These are phyloP conservation scores for Pangasianodon gigas DNA, from an alignment of 2,113 vertebrate genomes.

Conservation along the genomic window DNA sequence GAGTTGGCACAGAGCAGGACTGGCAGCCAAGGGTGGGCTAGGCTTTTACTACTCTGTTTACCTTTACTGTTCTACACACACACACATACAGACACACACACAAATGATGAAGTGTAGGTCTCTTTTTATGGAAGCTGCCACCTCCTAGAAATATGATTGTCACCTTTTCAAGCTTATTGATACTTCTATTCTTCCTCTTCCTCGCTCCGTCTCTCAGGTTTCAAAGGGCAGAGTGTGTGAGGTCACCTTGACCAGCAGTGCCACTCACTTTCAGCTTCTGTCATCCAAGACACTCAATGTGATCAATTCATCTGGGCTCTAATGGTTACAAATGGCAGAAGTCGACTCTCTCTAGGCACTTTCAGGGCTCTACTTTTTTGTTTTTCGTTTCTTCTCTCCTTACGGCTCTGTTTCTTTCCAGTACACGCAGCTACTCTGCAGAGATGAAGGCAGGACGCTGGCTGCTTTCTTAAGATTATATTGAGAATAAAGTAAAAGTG, in stretches of 20 bases:
- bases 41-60: constrained; percentile 64
- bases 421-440: not conserved
- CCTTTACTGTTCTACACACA: constrained; percentile 36
- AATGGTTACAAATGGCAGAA: constrained; percentile 61
- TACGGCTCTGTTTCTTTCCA: constrained; percentile 27
- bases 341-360: constrained; percentile 55
- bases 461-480: constrained; percentile 16
- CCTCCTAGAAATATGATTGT: constrained; percentile 6
- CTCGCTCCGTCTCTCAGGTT: constrained; percentile 25
- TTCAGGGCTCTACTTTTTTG: constrained; percentile 44
- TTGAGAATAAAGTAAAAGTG: constrained; percentile 2
- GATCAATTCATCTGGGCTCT: constrained; percentile 61
- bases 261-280: constrained; percentile 41
- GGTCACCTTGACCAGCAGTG: constrained; percentile 57
- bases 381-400: constrained; percentile 30
- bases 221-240: constrained; percentile 26
- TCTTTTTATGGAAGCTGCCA: not conserved
- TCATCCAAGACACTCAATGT: constrained; percentile 55
- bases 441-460: constrained; percentile 20
- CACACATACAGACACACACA: constrained; percentile 39
- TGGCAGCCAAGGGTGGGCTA: constrained; percentile 63
- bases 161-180: constrained; percentile 16
- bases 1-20: constrained; percentile 77
- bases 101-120: not conserved
- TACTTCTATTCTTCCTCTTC: constrained; percentile 18